Base-by-base conservation (phyloP, 2,888 invertebrate genomes). In the Hirtodrosophila confusa region DNA sequence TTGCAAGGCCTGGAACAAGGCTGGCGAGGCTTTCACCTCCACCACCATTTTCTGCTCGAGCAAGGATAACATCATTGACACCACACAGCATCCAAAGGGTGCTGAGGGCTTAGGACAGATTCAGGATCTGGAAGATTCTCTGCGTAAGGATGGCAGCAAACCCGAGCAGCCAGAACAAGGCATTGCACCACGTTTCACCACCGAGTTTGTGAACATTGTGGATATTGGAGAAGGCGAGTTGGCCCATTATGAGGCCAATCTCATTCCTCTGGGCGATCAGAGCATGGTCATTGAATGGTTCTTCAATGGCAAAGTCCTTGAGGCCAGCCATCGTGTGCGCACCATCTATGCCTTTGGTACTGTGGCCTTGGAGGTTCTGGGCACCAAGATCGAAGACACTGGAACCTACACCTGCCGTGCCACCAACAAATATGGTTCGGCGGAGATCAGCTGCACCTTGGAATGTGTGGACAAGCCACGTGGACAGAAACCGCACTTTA, bases 261-360 rank as follows among this genome's bases (percentile, higher is more conserved):
- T 99, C 6, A 96, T 97, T 50, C 99, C 99, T 9, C 95, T 97
- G 47, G 97, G 97, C 9, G 98, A 98, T 89, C 97, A 97, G 91
- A 96, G 96, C 24, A 97, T 98, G 97, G 94, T 95, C 27, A 96
- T 98, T 54, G 98, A 98, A 93, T 98, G 97, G 97, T 97, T 97
- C 94, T 98, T 97, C 90, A 98, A 99, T 91, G 97, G 96, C 31
- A 95, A 97, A 90, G 93, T 96, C 1, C 93, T 97, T 67, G 96
- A 96, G 90, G 97, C 97, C 40, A 96, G 97, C 91, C 97, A 98
- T 90, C 95, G 98, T 70, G 95, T 96, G 66, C 94, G 97, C 89
- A 98, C 98, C 9, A 97, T 98, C 10, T 97, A 98, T 90, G 99
- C 99, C 11, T 99, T 99, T 90, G 99, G 99, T 55, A 98, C 98